These are phyloP conservation scores for Diadema setosum DNA, from an alignment of 35 echinoderm and acorn worm genomes.

Conservation along the genomic window DNA sequence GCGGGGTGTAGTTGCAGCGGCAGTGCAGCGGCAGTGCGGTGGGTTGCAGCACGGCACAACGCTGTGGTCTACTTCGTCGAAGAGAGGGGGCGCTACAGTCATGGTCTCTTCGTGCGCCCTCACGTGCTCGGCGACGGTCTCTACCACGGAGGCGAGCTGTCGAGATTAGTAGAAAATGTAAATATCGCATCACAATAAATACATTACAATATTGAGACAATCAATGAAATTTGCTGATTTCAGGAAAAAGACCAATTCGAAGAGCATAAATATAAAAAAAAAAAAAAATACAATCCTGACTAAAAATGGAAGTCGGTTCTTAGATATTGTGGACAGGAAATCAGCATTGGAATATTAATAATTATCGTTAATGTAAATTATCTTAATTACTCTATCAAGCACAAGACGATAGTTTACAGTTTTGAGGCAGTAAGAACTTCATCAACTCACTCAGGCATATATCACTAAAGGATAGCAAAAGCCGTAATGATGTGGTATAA, in stretches of 20 bases:
- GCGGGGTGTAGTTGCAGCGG: neutral
- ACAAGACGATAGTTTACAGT: neutral
- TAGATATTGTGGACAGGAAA: neutral
- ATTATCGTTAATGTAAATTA: neutral
- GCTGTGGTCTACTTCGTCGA: neutral
- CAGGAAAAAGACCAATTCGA: too few species aligned
- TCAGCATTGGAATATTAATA: neutral
- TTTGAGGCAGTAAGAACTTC: neutral
- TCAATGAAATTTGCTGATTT: too few species aligned
- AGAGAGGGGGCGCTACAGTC: neutral
- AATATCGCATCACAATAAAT: too few species aligned
- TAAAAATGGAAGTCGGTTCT: neutral
- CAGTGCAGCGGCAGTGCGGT: too few species aligned
- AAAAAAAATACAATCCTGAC: too few species aligned
- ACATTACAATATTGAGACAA: too few species aligned
- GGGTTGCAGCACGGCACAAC: neutral
- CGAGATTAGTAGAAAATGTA: neutral
- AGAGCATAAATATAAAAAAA: too few species aligned
- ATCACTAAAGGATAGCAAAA: too few species aligned
- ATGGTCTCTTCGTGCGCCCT: neutral
- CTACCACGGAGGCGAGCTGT: neutral
- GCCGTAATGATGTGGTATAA: too few species aligned
- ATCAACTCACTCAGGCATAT: neutral
- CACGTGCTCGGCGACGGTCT: neutral
- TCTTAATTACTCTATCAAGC: neutral